Conservation (phyloP, 1,140 invertebrate species). For the Drosophila burlai region DNA sequence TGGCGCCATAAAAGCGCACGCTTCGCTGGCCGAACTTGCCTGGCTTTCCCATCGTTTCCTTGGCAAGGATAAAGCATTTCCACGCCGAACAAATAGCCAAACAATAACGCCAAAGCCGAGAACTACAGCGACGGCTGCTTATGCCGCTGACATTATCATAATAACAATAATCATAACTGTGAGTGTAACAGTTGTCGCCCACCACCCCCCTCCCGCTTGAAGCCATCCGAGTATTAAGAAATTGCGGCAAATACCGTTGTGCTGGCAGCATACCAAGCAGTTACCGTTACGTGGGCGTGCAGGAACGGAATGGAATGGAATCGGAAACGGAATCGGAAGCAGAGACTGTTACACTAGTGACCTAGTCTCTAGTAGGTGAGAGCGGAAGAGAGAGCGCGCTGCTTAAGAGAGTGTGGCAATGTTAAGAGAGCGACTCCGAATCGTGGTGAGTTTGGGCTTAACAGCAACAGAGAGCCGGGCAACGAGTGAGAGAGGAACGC, state of each 20-base stretch:
- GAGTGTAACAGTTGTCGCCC: slow-evolving; percentile 68
- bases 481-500: not conserved
- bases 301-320: slow-evolving; percentile 30
- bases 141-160: slow-evolving; percentile 70
- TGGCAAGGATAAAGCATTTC: slow-evolving; percentile 38
- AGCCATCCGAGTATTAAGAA: slow-evolving; percentile 50
- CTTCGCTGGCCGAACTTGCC: slow-evolving; percentile 45
- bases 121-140: slow-evolving; percentile 35
- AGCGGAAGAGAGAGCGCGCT: not conserved
- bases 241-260: slow-evolving; percentile 56
- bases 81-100: slow-evolving; percentile 55
- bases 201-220: not conserved
- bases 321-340: slow-evolving; percentile 21
- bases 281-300: slow-evolving; percentile 12
- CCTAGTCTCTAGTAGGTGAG: slow-evolving; percentile 42
- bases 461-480: slow-evolving; percentile 55
- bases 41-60: not conserved
- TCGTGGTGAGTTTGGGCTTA: slow-evolving; percentile 66
- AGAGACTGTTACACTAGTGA: slow-evolving; percentile 66
- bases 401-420: slow-evolving; percentile 47
- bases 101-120: slow-evolving; percentile 54
- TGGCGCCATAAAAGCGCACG: slow-evolving; percentile 57
- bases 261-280: slow-evolving; percentile 56
- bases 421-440: slow-evolving; percentile 70
- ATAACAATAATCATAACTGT: slow-evolving; percentile 81